These are phyloP conservation scores for Ectropis crepuscularia DNA, from an alignment of 2,888 invertebrate species.

Conservation along the genomic window DNA sequence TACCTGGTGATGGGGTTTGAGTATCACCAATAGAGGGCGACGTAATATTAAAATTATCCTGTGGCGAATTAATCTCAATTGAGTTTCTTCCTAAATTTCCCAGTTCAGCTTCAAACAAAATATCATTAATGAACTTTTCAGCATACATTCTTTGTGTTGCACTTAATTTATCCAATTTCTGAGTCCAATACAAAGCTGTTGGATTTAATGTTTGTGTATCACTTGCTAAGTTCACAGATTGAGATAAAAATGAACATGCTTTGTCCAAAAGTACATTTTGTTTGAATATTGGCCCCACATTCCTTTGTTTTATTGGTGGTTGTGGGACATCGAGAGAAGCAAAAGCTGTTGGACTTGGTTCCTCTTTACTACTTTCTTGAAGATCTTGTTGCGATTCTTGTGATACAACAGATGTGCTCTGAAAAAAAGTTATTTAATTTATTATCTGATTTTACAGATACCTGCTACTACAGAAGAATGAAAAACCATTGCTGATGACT, in stretches of 20 bases:
- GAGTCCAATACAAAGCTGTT: conserved; percentile 14
- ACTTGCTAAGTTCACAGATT: conserved; percentile 9
- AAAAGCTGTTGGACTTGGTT: conserved; percentile 15
- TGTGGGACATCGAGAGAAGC: conserved; percentile 6
- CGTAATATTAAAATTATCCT: not conserved
- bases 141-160: conserved; percentile 20
- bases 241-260: conserved; percentile 9
- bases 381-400: conserved; percentile 6
- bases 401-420: conserved; percentile 13
- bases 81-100: conserved; percentile 21
- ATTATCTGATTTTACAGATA: conserved; percentile 21
- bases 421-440: conserved; percentile 16
- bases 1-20: conserved; percentile 9
- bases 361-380: conserved; percentile 17
- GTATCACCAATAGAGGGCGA: too few species aligned
- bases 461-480: conserved; percentile 20
- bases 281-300: conserved; percentile 5
- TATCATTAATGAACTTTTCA: conserved; percentile 26
- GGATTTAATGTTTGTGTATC: conserved; percentile 9
- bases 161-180: conserved; percentile 24
- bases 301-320: conserved; percentile 7
- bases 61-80: conserved; percentile 12
- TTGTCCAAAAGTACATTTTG: conserved; percentile 1
- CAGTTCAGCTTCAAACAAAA: conserved; percentile 25
- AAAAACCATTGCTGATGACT: conserved; percentile 20